Evolutionary conservation across 2,888 invertebrate species (phyloP).

Genomic region (Pasiphila rectangulata): DNA sequence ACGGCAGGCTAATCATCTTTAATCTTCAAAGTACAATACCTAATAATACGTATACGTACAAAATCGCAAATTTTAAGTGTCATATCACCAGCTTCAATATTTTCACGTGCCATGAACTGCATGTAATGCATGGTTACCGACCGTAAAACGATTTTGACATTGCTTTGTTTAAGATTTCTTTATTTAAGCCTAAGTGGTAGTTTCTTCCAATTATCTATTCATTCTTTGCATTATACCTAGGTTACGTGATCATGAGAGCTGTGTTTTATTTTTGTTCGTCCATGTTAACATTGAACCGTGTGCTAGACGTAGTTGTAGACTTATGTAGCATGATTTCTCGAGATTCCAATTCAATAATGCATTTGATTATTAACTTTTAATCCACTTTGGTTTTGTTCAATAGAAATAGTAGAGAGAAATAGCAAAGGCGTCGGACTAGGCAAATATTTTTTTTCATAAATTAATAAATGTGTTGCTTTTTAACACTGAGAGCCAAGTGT

Average conservation of each 20-base stretch:
- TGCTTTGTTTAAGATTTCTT: slow-evolving; percentile 34
- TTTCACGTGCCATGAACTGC: slow-evolving; percentile 31
- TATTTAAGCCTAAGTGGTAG: slow-evolving; percentile 16
- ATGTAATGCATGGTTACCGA: slow-evolving; percentile 26
- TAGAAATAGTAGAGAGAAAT: no score
- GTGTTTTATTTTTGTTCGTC: background rate
- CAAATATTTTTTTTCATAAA: no score
- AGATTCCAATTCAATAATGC: no score
- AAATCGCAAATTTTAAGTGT: slow-evolving; percentile 11
- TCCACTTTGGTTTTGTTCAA: no score
- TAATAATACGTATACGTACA: background rate
- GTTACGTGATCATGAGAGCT: slow-evolving; percentile 6
- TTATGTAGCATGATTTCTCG: no score
- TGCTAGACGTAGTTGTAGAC: no score
- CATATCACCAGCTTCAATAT: slow-evolving; percentile 30
- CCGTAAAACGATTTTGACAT: slow-evolving; percentile 35
- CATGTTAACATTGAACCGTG: no score
- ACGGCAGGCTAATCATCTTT: no score
- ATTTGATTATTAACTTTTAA: no score
- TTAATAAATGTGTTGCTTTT: no score
- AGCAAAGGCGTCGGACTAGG: no score
- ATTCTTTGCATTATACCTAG: slow-evolving; percentile 5
- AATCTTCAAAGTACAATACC: slow-evolving; percentile 1
- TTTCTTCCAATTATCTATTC: slow-evolving; percentile 18
- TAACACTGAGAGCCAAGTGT: no score